Conservation (phyloP, 2,797 vertebrate species). For the Pterois miles region DNA sequence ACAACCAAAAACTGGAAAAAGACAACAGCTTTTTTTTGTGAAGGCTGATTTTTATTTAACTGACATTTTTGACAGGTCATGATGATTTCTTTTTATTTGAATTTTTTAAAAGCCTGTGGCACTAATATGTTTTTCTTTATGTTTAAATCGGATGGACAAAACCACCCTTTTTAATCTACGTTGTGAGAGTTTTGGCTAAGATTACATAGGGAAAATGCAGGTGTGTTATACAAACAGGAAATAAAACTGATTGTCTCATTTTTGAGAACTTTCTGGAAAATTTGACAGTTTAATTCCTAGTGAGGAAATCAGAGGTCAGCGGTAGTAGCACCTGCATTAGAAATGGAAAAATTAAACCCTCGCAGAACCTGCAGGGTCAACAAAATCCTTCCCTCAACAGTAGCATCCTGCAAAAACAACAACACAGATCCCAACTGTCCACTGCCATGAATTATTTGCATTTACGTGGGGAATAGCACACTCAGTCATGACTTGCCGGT, state of each 20-base stretch:
- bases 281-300: background rate
- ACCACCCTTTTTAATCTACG: background rate
- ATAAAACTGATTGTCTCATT: background rate
- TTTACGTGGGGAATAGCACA: conserved; percentile 35
- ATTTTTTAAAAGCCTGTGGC: conserved; percentile 19
- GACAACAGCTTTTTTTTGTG: background rate
- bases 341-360: background rate
- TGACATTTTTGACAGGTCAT: conserved; percentile 27
- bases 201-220: background rate
- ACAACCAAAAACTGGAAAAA: conserved; percentile 46
- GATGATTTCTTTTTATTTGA: background rate
- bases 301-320: background rate
- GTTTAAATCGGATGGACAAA: conserved; percentile 3
- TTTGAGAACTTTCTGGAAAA: background rate
- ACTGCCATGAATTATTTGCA: conserved; percentile 31
- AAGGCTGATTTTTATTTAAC: conserved; percentile 39
- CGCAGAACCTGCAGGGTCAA: background rate
- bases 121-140: background rate
- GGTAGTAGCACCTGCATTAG: conserved; percentile 13
- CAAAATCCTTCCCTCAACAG: background rate
- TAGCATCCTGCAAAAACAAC: background rate
- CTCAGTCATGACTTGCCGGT: conserved; percentile 12
- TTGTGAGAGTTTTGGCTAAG: background rate
- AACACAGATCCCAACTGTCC: conserved; percentile 3
- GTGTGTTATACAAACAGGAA: background rate